phyloP scores from a whole-genome alignment of 2,113 vertebrate species.

The Phaethon lepturus region DNA sequence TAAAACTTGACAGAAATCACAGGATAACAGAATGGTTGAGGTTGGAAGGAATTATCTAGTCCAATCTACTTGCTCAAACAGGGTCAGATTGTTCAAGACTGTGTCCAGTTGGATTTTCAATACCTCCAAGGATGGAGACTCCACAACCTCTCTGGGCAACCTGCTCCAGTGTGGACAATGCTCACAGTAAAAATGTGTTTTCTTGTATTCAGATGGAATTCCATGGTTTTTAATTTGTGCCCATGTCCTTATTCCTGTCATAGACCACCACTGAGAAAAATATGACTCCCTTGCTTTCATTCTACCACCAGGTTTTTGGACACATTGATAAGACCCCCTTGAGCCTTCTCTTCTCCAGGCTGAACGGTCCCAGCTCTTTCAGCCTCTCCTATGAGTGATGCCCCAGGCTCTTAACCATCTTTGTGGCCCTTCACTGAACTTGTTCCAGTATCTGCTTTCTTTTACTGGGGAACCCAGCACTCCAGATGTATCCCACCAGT shows the following conservation, averaged over 20 bases:
- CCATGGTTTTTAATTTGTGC: not conserved
- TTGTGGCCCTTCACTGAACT: not conserved
- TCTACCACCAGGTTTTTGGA: not conserved
- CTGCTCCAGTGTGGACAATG: not conserved
- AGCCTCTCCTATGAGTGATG: not conserved
- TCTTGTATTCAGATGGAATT: not conserved
- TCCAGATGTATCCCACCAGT: not conserved
- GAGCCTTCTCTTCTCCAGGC: not conserved
- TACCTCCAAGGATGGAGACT: not conserved
- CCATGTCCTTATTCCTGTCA: not conserved
- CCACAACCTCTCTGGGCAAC: not conserved
- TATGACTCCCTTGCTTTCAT: not conserved
- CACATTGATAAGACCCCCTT: no score
- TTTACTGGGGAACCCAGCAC: not conserved
- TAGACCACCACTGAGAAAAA: not conserved
- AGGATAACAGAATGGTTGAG: not conserved
- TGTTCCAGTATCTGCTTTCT: not conserved
- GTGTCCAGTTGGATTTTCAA: not conserved
- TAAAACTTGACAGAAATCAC: not conserved
- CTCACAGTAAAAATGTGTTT: not conserved
- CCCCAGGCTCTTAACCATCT: not conserved
- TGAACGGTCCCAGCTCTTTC: not conserved
- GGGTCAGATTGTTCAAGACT: not conserved
- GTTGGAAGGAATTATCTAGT: not conserved
- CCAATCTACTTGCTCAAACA: not conserved